A percentile compares a stretch with the other conserved stretches of the same genome.
Evolutionary conservation across 2,888 invertebrate species (phyloP).

Genomic region (Pseudolycoriella hygida): DNA sequence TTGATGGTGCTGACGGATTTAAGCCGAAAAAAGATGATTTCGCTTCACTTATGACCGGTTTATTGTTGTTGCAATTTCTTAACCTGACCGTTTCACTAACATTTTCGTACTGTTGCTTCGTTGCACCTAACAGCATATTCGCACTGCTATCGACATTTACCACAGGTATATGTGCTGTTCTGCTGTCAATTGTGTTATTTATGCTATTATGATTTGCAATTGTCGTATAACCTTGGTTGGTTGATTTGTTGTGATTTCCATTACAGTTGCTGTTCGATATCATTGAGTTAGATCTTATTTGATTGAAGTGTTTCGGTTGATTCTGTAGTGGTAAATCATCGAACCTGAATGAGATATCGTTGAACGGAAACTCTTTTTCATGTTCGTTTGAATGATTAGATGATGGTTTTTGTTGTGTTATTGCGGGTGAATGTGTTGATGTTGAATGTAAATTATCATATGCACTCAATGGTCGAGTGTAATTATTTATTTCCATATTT

Average conservation of each 20-base stretch:
- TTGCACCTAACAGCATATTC: neutral
- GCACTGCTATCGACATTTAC: neutral
- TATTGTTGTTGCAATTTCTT: constrained; percentile 11
- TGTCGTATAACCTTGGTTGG: neutral
- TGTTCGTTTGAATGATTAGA: neutral
- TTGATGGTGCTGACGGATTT: neutral
- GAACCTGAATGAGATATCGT: constrained; percentile 10
- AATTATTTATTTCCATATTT: constrained; percentile 1
- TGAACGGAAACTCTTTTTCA: constrained; percentile 9
- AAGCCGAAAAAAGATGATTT: constrained; percentile 27
- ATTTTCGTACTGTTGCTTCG: constrained; percentile 8
- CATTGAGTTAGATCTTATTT: neutral
- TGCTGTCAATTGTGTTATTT: constrained; percentile 2
- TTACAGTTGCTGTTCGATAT: constrained; percentile 1
- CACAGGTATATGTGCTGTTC: too few species aligned
- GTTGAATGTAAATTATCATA: constrained; percentile 23
- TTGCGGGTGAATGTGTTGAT: constrained; percentile 1
- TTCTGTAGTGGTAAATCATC: constrained; percentile 6
- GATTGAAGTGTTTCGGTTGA: neutral
- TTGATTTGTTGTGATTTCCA: neutral
- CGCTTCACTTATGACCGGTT: constrained; percentile 27
- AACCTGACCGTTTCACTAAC: constrained; percentile 14
- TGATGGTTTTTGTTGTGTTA: constrained; percentile 5
- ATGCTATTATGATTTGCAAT: constrained; percentile 1
- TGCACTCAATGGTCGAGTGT: constrained; percentile 23